Base-by-base conservation (phyloP, 2,113 vertebrate genomes). In the Orcinus orca region DNA sequence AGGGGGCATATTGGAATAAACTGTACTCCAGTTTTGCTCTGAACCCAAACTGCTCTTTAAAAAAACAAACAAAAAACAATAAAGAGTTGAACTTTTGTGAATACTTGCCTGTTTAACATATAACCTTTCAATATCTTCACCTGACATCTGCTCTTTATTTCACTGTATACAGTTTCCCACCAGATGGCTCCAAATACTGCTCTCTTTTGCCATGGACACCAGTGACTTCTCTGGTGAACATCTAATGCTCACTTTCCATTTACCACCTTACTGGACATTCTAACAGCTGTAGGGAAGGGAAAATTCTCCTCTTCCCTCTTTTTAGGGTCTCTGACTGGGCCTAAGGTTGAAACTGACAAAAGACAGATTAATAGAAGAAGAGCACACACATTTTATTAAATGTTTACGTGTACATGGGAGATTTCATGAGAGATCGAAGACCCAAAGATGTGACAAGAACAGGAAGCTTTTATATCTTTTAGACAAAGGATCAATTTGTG, bases 151-250 rank as follows among this genome's bases (percentile, higher is more conserved):
- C 14, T 53, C 50, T 53, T 53, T 53, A 53, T 53, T 53, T 53
- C 50, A 53, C 50, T 53, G 50, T 15, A 53, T 53, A 53, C 14
- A 53, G 15, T 53, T 53, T 53, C 50, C 26, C 50, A 26, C 17
- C 50, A 1, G 15, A 71, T 71, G 0, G 6, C n/a, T 41, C 26
- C n/a, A 38, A 41, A 4, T 11, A 58, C 50, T 1, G 11, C 36
- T 71, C 15, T 38, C 47, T 38, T 15, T 70, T 38, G 25, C 84
- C 50, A 13, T 0, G 31, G n/a, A 31, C 84, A 38, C 15, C 3
- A 6, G 29, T 14, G 67, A 58, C 25, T 31, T 41, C 9, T 3
- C 26, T 31, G 67, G 50, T 31, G 84, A 71, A 14, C 17, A 9
- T 58, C 50, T 38, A 31, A 1, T 31, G 67, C 17, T 53, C 67